Conservation (phyloP, 2,797 vertebrate species). For the Lagocephalus sceleratus region DNA sequence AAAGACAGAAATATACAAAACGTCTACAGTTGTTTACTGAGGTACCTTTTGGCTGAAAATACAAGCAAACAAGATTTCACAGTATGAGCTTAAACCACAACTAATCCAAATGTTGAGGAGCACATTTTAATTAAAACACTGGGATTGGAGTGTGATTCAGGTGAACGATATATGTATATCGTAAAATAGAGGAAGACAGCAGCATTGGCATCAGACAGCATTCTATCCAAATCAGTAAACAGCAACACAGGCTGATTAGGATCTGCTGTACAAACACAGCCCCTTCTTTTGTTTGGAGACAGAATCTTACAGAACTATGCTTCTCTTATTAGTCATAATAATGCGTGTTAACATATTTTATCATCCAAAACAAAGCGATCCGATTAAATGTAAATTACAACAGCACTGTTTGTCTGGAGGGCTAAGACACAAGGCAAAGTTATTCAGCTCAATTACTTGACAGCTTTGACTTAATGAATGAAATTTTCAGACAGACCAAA, state of each 20-base stretch:
- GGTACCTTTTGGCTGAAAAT: conserved; percentile 47
- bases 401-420: conserved; percentile 52
- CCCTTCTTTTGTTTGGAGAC: conserved; percentile 30
- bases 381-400: conserved; percentile 60
- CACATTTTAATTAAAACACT: conserved; percentile 60
- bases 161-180: conserved; percentile 62
- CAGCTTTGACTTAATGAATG: conserved; percentile 45
- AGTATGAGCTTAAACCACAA: conserved; percentile 54
- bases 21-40: conserved; percentile 52
- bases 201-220: conserved; percentile 37
- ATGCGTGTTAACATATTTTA: conserved; percentile 58
- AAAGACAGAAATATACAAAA: conserved; percentile 49
- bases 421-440: conserved; percentile 47
- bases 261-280: conserved; percentile 51
- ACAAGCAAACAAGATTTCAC: conserved; percentile 62
- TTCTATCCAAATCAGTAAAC: conserved; percentile 50
- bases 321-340: conserved; percentile 56
- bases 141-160: conserved; percentile 37
- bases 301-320: conserved; percentile 15
- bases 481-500: conserved; percentile 43
- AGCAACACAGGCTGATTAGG: conserved; percentile 49
- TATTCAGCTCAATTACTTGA: conserved; percentile 51
- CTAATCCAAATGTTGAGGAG: conserved; percentile 64
- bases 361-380: conserved; percentile 55
- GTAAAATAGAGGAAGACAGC: conserved; percentile 35